These are phyloP conservation scores for Drosophila siamana DNA, from an alignment of 2,888 invertebrate species.

Conservation along the genomic window DNA sequence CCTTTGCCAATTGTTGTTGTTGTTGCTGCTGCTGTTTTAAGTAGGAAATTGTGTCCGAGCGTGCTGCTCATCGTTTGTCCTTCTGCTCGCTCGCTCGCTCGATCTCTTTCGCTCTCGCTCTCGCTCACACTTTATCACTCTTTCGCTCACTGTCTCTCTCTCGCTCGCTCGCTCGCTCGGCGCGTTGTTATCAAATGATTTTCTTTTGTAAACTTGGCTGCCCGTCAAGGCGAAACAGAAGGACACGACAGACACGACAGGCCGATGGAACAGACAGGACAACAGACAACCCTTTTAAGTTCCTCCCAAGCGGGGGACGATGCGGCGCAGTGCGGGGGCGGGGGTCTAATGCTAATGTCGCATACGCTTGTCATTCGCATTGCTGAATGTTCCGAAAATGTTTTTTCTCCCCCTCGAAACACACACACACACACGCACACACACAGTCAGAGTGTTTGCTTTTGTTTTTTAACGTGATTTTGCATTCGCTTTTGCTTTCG, in stretches of 20 bases:
- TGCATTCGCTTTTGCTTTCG: conserved; percentile 51
- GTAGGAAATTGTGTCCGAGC: conserved; percentile 80
- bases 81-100: conserved; percentile 3
- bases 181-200: conserved; percentile 69
- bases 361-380: conserved; percentile 60
- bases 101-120: background rate
- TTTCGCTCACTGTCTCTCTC: conserved; percentile 12
- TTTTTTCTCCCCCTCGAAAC: background rate
- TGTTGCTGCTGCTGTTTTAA: conserved; percentile 66
- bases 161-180: background rate
- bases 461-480: conserved; percentile 64
- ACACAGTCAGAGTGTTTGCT: background rate
- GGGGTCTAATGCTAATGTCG: conserved; percentile 66
- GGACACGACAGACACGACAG: conserved; percentile 25
- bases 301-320: background rate
- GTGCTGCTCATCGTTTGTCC: conserved; percentile 44
- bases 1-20: conserved; percentile 46
- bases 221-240: conserved; percentile 49
- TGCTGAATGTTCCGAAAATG: conserved; percentile 31
- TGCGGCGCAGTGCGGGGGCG: background rate
- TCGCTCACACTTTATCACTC: no score
- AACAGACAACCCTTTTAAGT: conserved; percentile 76
- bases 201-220: conserved; percentile 73
- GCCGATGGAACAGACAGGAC: conserved; percentile 33
- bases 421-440: background rate